Conservation (phyloP, 2,888 invertebrate genomes). For the Heliconius charithonia region DNA sequence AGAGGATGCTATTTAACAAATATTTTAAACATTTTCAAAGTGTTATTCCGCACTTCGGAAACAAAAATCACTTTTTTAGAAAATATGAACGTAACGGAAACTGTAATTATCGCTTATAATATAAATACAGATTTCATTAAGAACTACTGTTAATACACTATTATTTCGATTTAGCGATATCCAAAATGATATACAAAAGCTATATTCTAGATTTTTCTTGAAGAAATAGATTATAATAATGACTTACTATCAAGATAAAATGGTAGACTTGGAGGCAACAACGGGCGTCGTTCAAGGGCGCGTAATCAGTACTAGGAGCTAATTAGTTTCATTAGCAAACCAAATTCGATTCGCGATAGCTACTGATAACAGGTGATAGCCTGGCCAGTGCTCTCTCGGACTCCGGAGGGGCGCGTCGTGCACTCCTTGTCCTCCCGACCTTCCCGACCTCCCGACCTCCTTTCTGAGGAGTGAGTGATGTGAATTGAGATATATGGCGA, state of each 20-base stretch:
- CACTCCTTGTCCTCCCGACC: background rate
- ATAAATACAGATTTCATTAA: background rate
- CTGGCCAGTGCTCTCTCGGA: background rate
- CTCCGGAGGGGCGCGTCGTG: constrained; percentile 10
- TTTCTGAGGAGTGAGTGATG: background rate
- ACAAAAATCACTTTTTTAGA: no score
- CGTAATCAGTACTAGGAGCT: background rate
- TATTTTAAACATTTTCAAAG: no score
- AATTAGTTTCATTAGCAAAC: constrained; percentile 41
- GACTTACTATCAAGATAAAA: background rate
- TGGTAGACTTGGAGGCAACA: background rate
- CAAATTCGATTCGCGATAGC: constrained; percentile 40
- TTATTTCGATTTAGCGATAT: background rate
- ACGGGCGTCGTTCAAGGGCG: background rate
- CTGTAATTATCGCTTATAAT: background rate
- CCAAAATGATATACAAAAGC: background rate
- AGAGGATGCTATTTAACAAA: no score
- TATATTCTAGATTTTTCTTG: background rate
- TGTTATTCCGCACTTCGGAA: no score
- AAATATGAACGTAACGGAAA: background rate
- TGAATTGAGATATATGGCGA: background rate
- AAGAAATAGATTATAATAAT: background rate
- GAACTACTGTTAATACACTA: no score
- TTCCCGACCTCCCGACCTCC: no score
- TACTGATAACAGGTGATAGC: constrained; percentile 37